phyloP scores from a whole-genome alignment of 2,113 vertebrate species.

The Paradisaea rubra region DNA sequence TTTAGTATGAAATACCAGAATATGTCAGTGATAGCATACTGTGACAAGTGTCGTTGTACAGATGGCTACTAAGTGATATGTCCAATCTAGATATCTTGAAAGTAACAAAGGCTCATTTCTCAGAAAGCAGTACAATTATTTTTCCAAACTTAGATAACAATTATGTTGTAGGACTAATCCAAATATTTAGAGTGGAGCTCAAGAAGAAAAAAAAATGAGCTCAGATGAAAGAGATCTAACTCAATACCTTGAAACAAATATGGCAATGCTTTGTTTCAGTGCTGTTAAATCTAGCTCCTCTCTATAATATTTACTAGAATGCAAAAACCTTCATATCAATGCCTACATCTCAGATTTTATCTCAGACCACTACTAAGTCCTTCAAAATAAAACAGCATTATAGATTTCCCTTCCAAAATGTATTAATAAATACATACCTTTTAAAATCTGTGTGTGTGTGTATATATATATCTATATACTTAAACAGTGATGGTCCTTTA shows the following conservation, averaged over 20 bases:
- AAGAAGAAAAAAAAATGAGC: neutral
- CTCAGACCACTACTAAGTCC: neutral
- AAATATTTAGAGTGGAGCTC: neutral
- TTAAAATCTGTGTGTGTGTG: neutral
- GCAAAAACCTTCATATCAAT: neutral
- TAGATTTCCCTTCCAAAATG: neutral
- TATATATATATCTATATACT: neutral
- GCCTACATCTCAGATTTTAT: neutral
- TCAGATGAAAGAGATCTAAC: neutral
- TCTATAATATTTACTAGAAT: neutral
- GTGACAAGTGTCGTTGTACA: neutral
- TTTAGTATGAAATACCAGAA: neutral
- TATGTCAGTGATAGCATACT: neutral
- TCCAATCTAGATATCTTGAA: neutral
- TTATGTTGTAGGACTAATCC: neutral
- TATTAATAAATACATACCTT: neutral
- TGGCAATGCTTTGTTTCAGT: neutral
- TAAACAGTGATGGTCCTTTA: accelerated
- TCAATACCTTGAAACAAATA: neutral
- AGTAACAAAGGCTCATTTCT: neutral
- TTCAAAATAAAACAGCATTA: neutral
- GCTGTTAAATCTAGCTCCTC: neutral
- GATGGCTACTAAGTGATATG: neutral
- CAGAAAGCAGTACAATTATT: neutral
- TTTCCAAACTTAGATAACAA: neutral